A percentile compares a stretch with the other conserved stretches of the same genome.
Evolutionary conservation across 2,888 invertebrate genomes (phyloP).

Genomic region (Deilephila porcellus): DNA sequence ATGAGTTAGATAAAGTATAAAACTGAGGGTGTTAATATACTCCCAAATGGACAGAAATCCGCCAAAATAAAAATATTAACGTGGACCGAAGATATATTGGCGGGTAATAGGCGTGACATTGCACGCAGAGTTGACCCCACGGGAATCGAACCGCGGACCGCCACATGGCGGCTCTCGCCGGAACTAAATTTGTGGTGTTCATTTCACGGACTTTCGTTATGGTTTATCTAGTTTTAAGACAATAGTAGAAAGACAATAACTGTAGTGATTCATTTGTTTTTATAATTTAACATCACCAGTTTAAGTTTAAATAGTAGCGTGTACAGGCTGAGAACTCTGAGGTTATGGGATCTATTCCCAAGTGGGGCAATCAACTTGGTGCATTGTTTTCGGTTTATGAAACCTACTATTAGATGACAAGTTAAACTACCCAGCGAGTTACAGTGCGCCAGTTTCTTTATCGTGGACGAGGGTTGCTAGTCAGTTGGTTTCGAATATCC

Average conservation of each 20-base stretch:
- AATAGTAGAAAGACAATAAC: neutral
- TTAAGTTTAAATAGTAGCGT: no score
- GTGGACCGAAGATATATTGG: constrained; percentile 78
- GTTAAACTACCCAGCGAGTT: no score
- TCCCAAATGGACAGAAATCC: constrained; percentile 68
- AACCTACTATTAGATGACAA: no score
- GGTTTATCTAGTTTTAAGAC: constrained; percentile 37
- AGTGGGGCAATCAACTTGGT: no score
- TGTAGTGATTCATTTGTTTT: neutral
- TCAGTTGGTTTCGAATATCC: no score
- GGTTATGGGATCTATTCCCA: no score
- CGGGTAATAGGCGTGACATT: constrained; percentile 83
- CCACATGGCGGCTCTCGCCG: constrained; percentile 75
- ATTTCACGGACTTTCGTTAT: constrained; percentile 81
- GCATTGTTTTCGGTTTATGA: no score
- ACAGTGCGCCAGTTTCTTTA: no score
- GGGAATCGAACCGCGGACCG: constrained; percentile 73
- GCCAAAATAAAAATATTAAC: constrained; percentile 78
- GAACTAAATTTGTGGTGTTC: constrained; percentile 68
- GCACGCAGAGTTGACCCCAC: constrained; percentile 66
- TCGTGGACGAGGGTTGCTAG: no score
- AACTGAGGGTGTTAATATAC: constrained; percentile 55
- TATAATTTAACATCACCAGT: no score
- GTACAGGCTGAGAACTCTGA: no score
- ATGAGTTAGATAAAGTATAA: constrained; percentile 27